Evolutionary conservation across 2,797 vertebrate genomes (phyloP).

Genomic region (Sebastes vulpes): DNA sequence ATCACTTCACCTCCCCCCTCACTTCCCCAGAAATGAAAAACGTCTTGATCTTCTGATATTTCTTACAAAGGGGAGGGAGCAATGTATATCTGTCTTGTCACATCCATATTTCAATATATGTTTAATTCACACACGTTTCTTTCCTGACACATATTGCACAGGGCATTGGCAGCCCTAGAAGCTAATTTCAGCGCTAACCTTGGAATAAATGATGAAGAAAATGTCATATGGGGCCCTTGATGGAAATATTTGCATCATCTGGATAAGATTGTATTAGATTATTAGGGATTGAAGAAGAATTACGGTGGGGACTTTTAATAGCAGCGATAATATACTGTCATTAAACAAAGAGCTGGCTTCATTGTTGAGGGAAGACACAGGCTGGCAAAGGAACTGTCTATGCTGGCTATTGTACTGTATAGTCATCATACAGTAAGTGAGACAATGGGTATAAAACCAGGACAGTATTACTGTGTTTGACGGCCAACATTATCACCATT

Average conservation of each 20-base stretch:
- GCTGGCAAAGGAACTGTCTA: conserved; percentile 30
- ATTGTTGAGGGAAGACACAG: conserved; percentile 24
- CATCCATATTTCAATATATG: conserved; percentile 53
- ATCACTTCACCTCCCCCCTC: conserved; percentile 34
- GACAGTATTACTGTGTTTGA: conserved; percentile 27
- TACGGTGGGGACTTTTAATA: not conserved
- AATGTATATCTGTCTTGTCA: conserved; percentile 28
- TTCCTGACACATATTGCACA: conserved; percentile 23
- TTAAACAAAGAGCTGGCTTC: conserved; percentile 47
- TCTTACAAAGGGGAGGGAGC: conserved; percentile 19
- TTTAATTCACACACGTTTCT: conserved; percentile 40
- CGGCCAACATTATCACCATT: conserved; percentile 37
- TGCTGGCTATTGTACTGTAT: conserved; percentile 22
- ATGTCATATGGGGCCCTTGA: conserved; percentile 22
- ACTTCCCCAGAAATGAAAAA: conserved; percentile 29
- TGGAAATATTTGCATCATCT: conserved; percentile 58
- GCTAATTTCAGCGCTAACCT: conserved; percentile 39
- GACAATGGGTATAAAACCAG: conserved; percentile 45
- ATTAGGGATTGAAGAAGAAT: not conserved
- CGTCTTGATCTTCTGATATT: conserved; percentile 43
- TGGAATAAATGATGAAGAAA: conserved; percentile 24
- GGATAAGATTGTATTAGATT: conserved; percentile 43
- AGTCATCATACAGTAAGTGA: conserved; percentile 32
- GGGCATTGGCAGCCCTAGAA: conserved; percentile 8
- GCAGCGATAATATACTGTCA: conserved; percentile 28